phyloP scores from a whole-genome alignment of 2,797 vertebrate genomes.

The Graptemys geographica region DNA sequence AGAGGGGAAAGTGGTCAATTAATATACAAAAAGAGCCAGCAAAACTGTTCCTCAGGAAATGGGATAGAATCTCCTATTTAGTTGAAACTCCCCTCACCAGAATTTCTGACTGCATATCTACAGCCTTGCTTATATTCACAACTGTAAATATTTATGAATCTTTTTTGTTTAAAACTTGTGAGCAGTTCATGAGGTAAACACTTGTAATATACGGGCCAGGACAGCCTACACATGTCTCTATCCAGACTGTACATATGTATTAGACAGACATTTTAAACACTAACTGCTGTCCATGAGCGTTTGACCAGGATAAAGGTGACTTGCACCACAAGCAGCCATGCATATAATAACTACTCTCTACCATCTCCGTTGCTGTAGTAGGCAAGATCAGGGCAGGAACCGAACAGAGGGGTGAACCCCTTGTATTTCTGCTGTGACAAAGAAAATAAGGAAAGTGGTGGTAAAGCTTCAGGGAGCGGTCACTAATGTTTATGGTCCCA shows the following conservation, averaged over 20 bases:
- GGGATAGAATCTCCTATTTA: not conserved
- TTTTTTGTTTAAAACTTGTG: not conserved
- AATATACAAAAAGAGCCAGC: not conserved
- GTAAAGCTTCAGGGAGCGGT: not conserved
- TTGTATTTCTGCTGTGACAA: not conserved
- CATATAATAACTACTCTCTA: not conserved
- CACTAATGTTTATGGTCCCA: not conserved
- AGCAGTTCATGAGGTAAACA: not conserved
- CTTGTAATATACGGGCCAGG: not conserved
- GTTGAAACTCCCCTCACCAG: not conserved
- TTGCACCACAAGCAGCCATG: not conserved
- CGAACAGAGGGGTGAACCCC: not conserved
- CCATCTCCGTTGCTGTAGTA: not conserved
- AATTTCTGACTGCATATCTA: not conserved
- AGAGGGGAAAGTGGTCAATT: not conserved
- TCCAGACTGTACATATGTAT: not conserved
- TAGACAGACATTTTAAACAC: not conserved
- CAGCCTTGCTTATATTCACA: not conserved
- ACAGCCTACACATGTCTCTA: not conserved
- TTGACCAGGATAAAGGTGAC: not conserved
- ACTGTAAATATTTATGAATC: not conserved
- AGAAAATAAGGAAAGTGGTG: not conserved
- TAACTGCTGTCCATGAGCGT: not conserved
- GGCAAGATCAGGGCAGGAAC: not conserved
- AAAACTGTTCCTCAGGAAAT: too few relatives aligned